A percentile compares a stretch with the other conserved stretches of the same genome.
Conservation (phyloP, 2,113 vertebrate species). For the Phalacrocorax aristotelis region DNA sequence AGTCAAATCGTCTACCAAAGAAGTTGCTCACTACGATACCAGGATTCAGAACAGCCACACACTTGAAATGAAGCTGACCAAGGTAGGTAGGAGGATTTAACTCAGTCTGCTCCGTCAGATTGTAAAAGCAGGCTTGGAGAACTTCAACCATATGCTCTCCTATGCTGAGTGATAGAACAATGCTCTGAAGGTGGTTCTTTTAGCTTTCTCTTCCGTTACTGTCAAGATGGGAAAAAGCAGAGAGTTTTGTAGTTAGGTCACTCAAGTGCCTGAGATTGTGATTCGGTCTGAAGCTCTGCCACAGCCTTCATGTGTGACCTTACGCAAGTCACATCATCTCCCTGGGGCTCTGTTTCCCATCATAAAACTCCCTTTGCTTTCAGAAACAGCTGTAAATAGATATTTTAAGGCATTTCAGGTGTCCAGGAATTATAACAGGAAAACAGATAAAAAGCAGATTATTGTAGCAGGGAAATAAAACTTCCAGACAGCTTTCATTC, state of each 20-base stretch:
- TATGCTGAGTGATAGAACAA: accelerated
- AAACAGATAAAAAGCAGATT: background rate
- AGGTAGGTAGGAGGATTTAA: slow-evolving; percentile 73
- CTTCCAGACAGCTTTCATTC: background rate
- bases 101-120: background rate
- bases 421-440: background rate
- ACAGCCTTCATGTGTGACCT: background rate
- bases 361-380: background rate
- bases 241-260: background rate
- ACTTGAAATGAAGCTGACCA: slow-evolving; percentile 94
- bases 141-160: background rate
- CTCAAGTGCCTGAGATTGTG: accelerated
- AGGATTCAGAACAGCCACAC: slow-evolving; percentile 84
- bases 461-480: background rate
- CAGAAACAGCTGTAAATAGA: background rate
- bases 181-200: background rate
- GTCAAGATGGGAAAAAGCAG: background rate
- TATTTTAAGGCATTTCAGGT: background rate
- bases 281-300: background rate
- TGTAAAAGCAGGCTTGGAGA: background rate
- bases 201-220: background rate
- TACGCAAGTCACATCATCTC: background rate
- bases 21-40: slow-evolving; percentile 87
- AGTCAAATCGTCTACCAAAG: slow-evolving; percentile 90
- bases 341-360: background rate